A percentile compares a stretch with the other conserved stretches of the same genome.
These are phyloP conservation scores for Eidolon dupreanum DNA, from an alignment of 2,797 vertebrate genomes.

Conservation along the genomic window DNA sequence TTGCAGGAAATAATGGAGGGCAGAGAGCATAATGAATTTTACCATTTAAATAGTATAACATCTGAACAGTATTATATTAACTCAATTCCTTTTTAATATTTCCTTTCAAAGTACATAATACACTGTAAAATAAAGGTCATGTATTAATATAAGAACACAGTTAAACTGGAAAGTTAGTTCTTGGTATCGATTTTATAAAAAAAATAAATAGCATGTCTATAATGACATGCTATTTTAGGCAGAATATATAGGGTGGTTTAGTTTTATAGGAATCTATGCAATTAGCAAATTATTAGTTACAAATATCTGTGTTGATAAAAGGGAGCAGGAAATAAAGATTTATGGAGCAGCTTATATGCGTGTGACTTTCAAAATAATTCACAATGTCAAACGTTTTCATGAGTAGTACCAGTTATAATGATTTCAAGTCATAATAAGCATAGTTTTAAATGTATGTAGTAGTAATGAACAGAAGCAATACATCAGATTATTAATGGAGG, in stretches of 20 bases:
- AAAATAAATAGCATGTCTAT: not conserved
- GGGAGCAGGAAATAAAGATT: not conserved
- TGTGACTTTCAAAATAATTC: not conserved
- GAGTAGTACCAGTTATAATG: not conserved
- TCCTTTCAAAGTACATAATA: not conserved
- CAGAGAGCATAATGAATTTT: not conserved
- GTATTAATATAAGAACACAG: not conserved
- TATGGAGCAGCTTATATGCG: not conserved
- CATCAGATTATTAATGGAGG: not conserved
- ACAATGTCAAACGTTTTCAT: not conserved
- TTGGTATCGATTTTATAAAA: not conserved
- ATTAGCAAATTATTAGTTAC: not conserved
- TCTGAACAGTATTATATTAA: not conserved
- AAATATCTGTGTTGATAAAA: not conserved
- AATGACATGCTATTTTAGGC: not conserved
- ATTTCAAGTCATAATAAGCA: not conserved
- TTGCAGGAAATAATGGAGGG: not conserved
- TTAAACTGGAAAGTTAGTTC: not conserved
- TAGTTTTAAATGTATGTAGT: not conserved
- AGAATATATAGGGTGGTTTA: not conserved
- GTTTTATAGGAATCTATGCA: not conserved
- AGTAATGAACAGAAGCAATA: not conserved
- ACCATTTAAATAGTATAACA: not conserved
- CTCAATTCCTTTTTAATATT: not conserved
- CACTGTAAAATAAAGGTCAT: not conserved